Percentiles rank a stretch among this genome's conserved stretches.
These are phyloP conservation scores for Benthosema pterotum DNA, from an alignment of 2,797 vertebrate species.

Conservation along the genomic window DNA sequence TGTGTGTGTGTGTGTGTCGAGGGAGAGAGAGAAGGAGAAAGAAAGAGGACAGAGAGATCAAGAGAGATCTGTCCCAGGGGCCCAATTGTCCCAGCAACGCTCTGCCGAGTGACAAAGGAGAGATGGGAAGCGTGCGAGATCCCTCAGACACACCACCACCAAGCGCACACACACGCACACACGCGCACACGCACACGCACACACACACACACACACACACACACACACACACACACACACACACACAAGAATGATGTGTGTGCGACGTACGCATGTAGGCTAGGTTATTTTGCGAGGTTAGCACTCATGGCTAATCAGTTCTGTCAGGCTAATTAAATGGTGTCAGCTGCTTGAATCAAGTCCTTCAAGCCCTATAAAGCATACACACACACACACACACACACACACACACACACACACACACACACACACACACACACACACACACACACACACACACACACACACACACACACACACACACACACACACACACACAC, in stretches of 20 bases:
- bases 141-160: neutral
- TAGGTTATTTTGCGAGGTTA: neutral
- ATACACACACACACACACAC: neutral
- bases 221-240: constrained; percentile 25
- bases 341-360: constrained; percentile 41
- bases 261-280: neutral
- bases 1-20: neutral
- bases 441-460: neutral
- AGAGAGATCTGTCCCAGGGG: neutral
- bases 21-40: constrained; percentile 28
- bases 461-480: neutral
- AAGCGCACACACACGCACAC: neutral
- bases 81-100: neutral
- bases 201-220: neutral
- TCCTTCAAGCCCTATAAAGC: constrained; percentile 12
- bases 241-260: constrained; percentile 9
- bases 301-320: constrained; percentile 46
- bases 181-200: constrained; percentile 19
- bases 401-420: neutral
- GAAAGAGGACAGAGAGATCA: neutral
- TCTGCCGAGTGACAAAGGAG: neutral
- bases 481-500: neutral
- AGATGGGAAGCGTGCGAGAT: neutral
- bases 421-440: neutral
- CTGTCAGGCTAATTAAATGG: constrained; percentile 59